Evolutionary conservation across 2,797 vertebrate genomes (phyloP), one percentile per base, ranked within the genome.

Genomic region (Bovichtus diacanthus): DNA sequence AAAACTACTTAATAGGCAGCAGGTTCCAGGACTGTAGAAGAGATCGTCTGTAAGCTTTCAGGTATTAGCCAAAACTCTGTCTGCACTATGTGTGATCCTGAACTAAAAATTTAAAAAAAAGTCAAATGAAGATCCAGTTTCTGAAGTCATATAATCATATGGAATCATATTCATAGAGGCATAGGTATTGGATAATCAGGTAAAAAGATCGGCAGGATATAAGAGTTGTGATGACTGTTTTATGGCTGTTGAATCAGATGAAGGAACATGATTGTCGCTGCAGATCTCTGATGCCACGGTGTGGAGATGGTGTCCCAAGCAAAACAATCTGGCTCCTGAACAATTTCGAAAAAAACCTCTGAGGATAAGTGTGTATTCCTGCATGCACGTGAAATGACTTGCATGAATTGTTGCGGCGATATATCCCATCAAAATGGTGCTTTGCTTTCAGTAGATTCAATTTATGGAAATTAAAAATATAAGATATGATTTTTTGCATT

Each of bases 221-320:
- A 18, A 46, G 3, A 46, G 16, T 7, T 27, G 5, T 51, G 43
- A 61, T 59, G 54, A 54, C 16, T 51, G 7, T 54, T 39, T 58
- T 38, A 21, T 18, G 21, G 11, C 19, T 50, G 23, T 23, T 73
- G 36, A 82, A 59, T 67, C 51, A 78, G 46, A 66, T 39, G 59
- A 51, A 62, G 13, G 16, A 9, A 15, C 4, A n/a, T 56, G 29
- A 44, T 9, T 23, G 31, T 70, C 60, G 13, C 27, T 53, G 29
- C 25, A 58, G 53, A 68, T 53, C 66, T 78, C 69, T 84, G 51
- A 77, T 87, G 83, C 75, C 81, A 87, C 77, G 64, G 0, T 80
- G 68, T 87, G 82, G 85, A 80, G 56, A 80, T 16, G 61, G 27
- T 11, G 55, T 51, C 25, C 44, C 39, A 58, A 50, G 39, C 23